Evolutionary conservation across 2,113 vertebrate species (phyloP).

Genomic region (Vanacampus margaritifer): DNA sequence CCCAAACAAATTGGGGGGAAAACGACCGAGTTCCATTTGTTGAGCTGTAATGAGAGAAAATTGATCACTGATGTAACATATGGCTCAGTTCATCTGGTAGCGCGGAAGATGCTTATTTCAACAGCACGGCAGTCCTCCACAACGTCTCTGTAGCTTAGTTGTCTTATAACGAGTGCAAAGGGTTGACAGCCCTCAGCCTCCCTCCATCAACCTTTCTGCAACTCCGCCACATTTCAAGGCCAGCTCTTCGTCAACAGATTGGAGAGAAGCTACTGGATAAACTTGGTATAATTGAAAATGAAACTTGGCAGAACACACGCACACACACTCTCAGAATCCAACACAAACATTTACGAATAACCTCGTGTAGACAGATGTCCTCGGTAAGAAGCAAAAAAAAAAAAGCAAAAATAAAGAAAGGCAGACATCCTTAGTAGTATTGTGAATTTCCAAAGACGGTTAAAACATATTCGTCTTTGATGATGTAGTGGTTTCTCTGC

Average conservation of each 20-base stretch:
- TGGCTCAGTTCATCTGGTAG: conserved; percentile 14
- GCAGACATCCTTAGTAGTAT: conserved; percentile 14
- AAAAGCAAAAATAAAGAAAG: conserved; percentile 18
- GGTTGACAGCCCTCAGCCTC: conserved; percentile 51
- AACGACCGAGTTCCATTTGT: conserved; percentile 16
- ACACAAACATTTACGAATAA: conserved; percentile 42
- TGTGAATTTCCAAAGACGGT: not conserved
- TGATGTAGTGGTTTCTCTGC: too few species aligned
- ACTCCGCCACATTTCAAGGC: conserved; percentile 50
- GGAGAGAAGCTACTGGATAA: conserved; percentile 61
- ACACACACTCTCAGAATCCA: conserved; percentile 8
- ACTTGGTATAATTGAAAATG: conserved; percentile 64
- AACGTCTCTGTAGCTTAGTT: conserved; percentile 19
- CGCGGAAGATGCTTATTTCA: conserved; percentile 20
- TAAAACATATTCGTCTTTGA: too few species aligned
- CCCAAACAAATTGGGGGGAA: not conserved
- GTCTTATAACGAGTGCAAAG: conserved; percentile 31
- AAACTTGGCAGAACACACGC: conserved; percentile 49
- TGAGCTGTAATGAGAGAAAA: conserved; percentile 18
- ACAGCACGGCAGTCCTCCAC: conserved; percentile 10
- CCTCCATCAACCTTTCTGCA: conserved; percentile 35
- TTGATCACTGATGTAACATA: conserved; percentile 19
- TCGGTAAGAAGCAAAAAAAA: conserved; percentile 26
- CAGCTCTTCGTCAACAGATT: conserved; percentile 62
- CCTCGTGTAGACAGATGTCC: conserved; percentile 43